Conservation (phyloP, 2,888 invertebrate genomes). For the Labia minor region DNA sequence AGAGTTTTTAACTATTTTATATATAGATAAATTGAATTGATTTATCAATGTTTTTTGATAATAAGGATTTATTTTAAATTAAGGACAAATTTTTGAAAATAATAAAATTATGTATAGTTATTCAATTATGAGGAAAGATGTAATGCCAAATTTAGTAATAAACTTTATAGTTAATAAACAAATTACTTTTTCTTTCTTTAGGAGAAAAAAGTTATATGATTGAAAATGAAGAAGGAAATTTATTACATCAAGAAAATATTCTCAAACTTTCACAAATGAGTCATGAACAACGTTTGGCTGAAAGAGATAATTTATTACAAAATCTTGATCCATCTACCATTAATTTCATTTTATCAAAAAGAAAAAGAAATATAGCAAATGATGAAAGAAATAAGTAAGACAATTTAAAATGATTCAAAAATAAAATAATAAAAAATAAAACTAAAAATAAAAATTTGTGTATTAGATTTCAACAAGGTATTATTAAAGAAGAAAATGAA, state of each 20-base stretch:
- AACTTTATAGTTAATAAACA: too few species aligned
- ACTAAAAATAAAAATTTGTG: too few species aligned
- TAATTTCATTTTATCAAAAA: slow-evolving; percentile 48
- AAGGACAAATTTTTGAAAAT: too few species aligned
- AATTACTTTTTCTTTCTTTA: neutral
- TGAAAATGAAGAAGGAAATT: slow-evolving; percentile 34
- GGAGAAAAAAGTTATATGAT: slow-evolving; percentile 29
- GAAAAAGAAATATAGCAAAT: slow-evolving; percentile 33
- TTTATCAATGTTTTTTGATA: too few species aligned
- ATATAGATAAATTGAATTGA: too few species aligned
- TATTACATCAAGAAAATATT: slow-evolving; percentile 65
- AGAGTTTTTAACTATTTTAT: too few species aligned
- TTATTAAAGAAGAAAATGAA: slow-evolving; percentile 30
- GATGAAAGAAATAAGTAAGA: slow-evolving; percentile 22
- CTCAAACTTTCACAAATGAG: slow-evolving; percentile 55
- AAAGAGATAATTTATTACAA: slow-evolving; percentile 55
- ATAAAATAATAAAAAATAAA: neutral
- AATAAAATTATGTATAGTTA: too few species aligned
- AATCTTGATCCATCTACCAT: slow-evolving; percentile 55
- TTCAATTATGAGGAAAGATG: too few species aligned
- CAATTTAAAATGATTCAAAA: slow-evolving; percentile 17
- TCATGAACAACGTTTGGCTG: slow-evolving; percentile 60
- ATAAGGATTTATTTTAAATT: too few species aligned
- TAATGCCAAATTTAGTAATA: too few species aligned
- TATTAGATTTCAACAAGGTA: too few species aligned